Evolutionary conservation across 2,113 vertebrate genomes (phyloP).

Genomic region (Monopterus albus): DNA sequence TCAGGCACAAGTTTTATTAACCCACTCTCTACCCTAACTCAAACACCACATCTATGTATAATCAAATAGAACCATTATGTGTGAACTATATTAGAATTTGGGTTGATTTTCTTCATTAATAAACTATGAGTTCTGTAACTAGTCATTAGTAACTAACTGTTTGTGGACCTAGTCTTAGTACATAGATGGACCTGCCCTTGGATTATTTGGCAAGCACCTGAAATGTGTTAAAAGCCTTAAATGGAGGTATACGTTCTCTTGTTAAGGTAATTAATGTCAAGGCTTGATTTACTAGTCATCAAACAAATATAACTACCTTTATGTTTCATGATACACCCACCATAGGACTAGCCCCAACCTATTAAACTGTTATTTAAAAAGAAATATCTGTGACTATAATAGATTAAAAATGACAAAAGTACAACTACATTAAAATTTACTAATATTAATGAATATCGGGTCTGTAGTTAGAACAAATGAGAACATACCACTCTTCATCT

Average conservation of each 20-base stretch:
- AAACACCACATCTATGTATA: neutral
- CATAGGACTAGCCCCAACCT: slow-evolving; percentile 17
- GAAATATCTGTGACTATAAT: neutral
- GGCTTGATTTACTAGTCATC: neutral
- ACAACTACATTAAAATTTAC: slow-evolving; percentile 5
- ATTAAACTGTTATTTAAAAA: slow-evolving; percentile 4
- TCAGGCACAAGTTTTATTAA: neutral
- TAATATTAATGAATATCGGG: neutral
- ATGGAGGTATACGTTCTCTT: neutral
- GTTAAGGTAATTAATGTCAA: neutral
- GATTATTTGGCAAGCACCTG: neutral
- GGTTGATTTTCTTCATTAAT: slow-evolving; percentile 53
- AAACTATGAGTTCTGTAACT: neutral
- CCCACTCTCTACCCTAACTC: neutral
- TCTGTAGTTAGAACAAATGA: slow-evolving; percentile 24
- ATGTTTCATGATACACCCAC: neutral
- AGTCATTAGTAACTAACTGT: slow-evolving; percentile 1
- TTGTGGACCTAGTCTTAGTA: slow-evolving; percentile 8
- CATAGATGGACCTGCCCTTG: neutral
- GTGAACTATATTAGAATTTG: neutral
- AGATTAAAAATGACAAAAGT: neutral
- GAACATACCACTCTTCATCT: slow-evolving; percentile 93
- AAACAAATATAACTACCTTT: neutral
- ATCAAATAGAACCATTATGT: neutral
- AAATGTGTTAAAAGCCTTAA: neutral